Conservation (phyloP, 2,113 vertebrate genomes). For the Eidolon helvum region DNA sequence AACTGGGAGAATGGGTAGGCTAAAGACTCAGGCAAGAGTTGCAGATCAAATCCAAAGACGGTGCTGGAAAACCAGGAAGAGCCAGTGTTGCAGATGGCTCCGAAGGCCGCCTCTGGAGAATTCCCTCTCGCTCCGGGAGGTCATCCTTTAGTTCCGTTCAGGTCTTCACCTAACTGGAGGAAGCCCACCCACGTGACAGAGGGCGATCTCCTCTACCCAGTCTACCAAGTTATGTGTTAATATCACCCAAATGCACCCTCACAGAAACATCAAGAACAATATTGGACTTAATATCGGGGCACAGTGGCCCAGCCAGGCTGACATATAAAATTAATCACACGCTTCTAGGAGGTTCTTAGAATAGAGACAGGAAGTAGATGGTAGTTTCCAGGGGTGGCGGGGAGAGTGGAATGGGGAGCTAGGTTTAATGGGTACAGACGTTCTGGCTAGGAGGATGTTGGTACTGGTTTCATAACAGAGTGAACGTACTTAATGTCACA, state of each 20-base stretch:
- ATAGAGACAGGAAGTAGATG: too few relatives aligned
- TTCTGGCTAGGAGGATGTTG: too few relatives aligned
- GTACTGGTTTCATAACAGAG: too few relatives aligned
- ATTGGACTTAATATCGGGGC: too few relatives aligned
- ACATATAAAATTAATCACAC: neutral
- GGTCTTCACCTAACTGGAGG: neutral
- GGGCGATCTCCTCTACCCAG: neutral
- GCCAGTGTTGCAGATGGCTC: neutral
- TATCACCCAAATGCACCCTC: neutral
- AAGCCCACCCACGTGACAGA: neutral
- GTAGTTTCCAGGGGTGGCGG: too few relatives aligned
- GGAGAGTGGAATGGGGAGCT: too few relatives aligned
- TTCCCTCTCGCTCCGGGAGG: neutral
- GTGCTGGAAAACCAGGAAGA: neutral
- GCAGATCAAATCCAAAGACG: neutral
- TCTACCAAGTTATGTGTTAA: neutral
- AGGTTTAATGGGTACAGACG: too few relatives aligned
- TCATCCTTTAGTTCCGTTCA: neutral
- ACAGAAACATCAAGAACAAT: neutral
- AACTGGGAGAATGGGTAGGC: fast-evolving
- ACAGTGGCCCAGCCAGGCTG: neutral
- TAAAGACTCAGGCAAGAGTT: neutral
- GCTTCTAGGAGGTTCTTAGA: neutral
- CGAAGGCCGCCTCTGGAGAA: neutral
- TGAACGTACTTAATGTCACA: too few relatives aligned